Conservation (phyloP, 2,888 invertebrate genomes). For the Parnassius mnemosyne region DNA sequence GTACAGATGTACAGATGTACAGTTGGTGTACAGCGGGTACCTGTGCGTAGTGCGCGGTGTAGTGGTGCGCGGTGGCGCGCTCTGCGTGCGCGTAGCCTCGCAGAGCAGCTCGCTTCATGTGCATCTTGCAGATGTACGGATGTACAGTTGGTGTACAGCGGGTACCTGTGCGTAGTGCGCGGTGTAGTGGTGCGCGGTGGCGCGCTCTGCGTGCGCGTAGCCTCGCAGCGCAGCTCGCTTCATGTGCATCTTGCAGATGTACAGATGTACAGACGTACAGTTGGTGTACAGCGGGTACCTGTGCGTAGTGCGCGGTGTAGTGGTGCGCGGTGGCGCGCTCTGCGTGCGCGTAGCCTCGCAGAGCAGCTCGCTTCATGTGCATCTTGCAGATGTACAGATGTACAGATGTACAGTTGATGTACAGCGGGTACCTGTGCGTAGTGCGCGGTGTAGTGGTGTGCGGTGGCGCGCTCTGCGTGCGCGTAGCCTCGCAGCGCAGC, state of each 20-base stretch:
- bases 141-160: too few relatives aligned
- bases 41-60: slow-evolving; percentile 45
- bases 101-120: slow-evolving; percentile 70
- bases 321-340: slow-evolving; percentile 48
- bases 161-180: slow-evolving; percentile 42
- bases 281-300: slow-evolving; percentile 25
- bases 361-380: slow-evolving; percentile 71
- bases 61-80: slow-evolving; percentile 47
- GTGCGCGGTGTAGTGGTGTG: slow-evolving; percentile 49
- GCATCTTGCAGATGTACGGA: slow-evolving; percentile 65
- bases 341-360: slow-evolving; percentile 57
- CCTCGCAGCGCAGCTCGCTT: slow-evolving; percentile 65
- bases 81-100: slow-evolving; percentile 57
- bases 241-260: slow-evolving; percentile 75
- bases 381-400: slow-evolving; percentile 72
- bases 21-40: slow-evolving; percentile 14
- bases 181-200: slow-evolving; percentile 48
- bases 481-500: slow-evolving; percentile 62
- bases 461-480: slow-evolving; percentile 48
- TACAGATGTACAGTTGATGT: too few relatives aligned
- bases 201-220: slow-evolving; percentile 54
- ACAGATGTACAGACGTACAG: too few relatives aligned
- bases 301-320: slow-evolving; percentile 47
- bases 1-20: too few relatives aligned
- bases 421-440: slow-evolving; percentile 35